Percentiles rank a stretch among this genome's conserved stretches.
These are phyloP conservation scores for Tiaroga cobitis DNA, from an alignment of 2,797 vertebrate genomes.

Conservation along the genomic window DNA sequence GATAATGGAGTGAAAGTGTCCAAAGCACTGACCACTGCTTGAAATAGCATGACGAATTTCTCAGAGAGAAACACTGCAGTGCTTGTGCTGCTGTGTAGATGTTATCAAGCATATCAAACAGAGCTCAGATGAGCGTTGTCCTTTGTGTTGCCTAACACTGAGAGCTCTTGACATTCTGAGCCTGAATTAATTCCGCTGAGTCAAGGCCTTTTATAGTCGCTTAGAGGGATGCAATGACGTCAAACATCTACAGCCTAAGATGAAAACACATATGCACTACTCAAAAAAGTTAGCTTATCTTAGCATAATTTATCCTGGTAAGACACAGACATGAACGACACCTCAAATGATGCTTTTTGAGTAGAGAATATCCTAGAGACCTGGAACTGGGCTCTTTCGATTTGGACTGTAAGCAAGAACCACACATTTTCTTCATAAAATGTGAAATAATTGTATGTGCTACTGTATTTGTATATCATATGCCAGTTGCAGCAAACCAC, in stretches of 20 bases:
- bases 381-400: neutral
- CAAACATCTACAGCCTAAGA: neutral
- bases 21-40: neutral
- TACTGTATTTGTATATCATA: neutral
- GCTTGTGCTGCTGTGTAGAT: constrained; percentile 35
- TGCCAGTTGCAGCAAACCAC: neutral
- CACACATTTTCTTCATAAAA: neutral
- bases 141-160: constrained; percentile 53
- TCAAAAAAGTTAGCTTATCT: neutral
- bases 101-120: constrained; percentile 58
- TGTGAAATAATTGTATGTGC: neutral
- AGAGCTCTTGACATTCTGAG: constrained; percentile 55
- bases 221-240: constrained; percentile 11
- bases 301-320: neutral
- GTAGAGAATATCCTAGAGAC: neutral
- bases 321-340: neutral
- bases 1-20: constrained; percentile 3
- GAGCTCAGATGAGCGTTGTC: constrained; percentile 45
- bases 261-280: constrained; percentile 2
- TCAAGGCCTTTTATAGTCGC: constrained; percentile 48
- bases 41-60: neutral
- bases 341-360: neutral
- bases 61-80: constrained; percentile 9
- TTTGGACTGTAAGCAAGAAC: neutral
- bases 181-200: constrained; percentile 64